phyloP scores from a whole-genome alignment of 2,888 invertebrate species.

The Athalia cordata region DNA sequence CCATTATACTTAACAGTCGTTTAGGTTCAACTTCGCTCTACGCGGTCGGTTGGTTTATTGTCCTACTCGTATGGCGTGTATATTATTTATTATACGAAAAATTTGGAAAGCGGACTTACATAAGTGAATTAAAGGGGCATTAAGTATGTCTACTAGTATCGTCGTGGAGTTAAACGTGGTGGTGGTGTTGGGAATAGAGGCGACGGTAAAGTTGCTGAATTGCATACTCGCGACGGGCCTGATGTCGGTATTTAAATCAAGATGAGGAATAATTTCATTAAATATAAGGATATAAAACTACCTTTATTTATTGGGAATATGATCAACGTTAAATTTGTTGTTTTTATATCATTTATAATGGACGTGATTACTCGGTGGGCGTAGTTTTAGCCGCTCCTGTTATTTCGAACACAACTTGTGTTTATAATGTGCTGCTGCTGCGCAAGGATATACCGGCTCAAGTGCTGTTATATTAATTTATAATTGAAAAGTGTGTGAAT shows the following conservation, averaged over 20 bases:
- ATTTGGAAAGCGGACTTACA: constrained; percentile 44
- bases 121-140: constrained; percentile 45
- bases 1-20: constrained; percentile 2
- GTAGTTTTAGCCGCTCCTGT: constrained; percentile 38
- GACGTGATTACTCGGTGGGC: constrained; percentile 41
- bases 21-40: constrained; percentile 1
- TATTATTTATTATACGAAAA: constrained; percentile 9
- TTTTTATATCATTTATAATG: constrained; percentile 23
- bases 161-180: constrained; percentile 40
- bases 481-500: constrained; percentile 12
- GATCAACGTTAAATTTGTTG: constrained; percentile 17
- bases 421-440: constrained; percentile 33
- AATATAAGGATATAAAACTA: constrained; percentile 14
- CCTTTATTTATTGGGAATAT: not conserved
- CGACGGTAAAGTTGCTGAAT: constrained; percentile 35
- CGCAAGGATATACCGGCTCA: constrained; percentile 10
- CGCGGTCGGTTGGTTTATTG: not conserved
- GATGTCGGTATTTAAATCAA: not conserved
- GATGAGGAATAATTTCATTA: constrained; percentile 17
- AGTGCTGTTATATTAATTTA: constrained; percentile 2
- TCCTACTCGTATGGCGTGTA: not conserved
- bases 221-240: not conserved
- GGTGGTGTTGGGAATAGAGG: constrained; percentile 34
- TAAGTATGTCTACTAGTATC: constrained; percentile 43
- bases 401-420: constrained; percentile 30